Conservation (phyloP, 2,113 vertebrate species). For the Athene cunicularia region DNA sequence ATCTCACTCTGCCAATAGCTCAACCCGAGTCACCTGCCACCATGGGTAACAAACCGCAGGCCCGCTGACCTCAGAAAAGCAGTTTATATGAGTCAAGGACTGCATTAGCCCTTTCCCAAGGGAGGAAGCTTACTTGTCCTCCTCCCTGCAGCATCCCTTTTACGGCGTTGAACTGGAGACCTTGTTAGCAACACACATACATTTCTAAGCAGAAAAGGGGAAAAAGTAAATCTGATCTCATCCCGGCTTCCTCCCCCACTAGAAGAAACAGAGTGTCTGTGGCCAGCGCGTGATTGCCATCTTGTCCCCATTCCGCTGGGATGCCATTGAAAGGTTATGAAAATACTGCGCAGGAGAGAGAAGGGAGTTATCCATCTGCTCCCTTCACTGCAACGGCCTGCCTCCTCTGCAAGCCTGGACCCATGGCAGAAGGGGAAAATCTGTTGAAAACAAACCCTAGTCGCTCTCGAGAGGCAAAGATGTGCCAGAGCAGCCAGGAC, state of each 20-base stretch:
- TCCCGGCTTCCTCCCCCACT: neutral
- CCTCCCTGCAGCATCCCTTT: neutral
- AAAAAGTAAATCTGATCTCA: neutral
- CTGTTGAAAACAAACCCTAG: neutral
- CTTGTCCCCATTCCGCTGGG: neutral
- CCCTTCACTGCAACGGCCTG: neutral
- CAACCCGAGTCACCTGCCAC: neutral
- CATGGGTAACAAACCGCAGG: neutral
- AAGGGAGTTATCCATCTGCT: neutral
- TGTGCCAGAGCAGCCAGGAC: neutral
- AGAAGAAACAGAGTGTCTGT: accelerated
- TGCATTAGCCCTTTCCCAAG: neutral
- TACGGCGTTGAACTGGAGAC: neutral
- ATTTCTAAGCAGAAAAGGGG: neutral
- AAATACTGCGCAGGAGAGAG: neutral
- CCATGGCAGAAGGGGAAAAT: neutral
- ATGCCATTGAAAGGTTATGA: slow-evolving; percentile 28
- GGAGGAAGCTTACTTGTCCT: neutral
- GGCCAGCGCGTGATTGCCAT: neutral
- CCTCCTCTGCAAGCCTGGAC: neutral
- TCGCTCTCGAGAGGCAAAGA: neutral
- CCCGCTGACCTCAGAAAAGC: neutral
- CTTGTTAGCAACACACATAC: neutral
- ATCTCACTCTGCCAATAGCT: neutral
- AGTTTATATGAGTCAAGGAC: neutral